These are phyloP conservation scores for Isichthys henryi DNA, from an alignment of 2,113 vertebrate genomes.

Conservation along the genomic window DNA sequence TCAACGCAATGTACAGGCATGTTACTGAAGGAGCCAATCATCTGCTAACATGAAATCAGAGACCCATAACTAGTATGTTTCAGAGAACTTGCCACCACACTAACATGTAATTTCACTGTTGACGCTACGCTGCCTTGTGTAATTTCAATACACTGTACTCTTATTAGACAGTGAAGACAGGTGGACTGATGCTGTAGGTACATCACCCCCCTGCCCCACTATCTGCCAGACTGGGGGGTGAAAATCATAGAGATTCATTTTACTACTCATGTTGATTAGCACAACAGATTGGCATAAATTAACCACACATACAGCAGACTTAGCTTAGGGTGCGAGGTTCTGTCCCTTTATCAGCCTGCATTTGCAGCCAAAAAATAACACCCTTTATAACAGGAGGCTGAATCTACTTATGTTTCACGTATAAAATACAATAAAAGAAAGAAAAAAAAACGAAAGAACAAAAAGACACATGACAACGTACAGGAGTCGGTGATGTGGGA, in stretches of 20 bases:
- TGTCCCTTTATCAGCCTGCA: neutral
- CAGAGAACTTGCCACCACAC: neutral
- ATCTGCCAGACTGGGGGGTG: neutral
- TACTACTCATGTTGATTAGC: neutral
- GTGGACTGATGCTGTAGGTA: neutral
- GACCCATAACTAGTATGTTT: neutral
- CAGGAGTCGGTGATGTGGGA: neutral
- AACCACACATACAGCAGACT: neutral
- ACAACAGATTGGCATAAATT: neutral
- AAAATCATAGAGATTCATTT: neutral
- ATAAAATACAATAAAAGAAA: neutral
- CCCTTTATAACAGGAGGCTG: neutral
- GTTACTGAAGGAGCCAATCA: constrained; percentile 2
- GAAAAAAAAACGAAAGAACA: neutral
- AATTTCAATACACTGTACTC: neutral
- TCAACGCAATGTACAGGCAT: neutral
- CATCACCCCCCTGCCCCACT: neutral
- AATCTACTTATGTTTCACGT: neutral
- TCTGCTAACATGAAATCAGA: constrained; percentile 8
- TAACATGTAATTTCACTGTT: neutral
- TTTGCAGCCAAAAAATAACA: neutral
- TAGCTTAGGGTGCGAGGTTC: neutral
- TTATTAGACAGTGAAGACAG: constrained; percentile 5
- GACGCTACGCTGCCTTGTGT: too few species aligned
- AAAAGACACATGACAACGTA: neutral